Evolutionary conservation across 2,888 invertebrate species (phyloP), one percentile per base, ranked within the genome.

Genomic region (Neoascia interrupta): DNA sequence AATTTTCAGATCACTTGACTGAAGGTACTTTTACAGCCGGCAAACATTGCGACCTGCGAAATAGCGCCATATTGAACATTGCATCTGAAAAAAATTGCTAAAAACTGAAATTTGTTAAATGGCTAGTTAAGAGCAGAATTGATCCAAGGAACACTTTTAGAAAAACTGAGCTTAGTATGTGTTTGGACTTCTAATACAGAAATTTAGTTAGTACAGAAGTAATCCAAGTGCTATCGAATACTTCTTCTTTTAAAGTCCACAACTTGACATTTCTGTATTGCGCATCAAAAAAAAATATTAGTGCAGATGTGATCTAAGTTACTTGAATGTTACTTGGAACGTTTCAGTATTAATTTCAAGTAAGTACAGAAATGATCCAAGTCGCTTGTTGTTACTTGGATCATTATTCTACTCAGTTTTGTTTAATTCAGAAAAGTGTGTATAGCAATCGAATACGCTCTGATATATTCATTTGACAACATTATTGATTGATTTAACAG

Each of bases 171-270:
- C 37, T 37, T 8, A 37, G 37, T 37, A 37, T 37, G 37, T 11
- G 3, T n/a, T n/a, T 37, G 37, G 3, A 37, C 37, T 37, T 37
- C 37, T 37, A 37, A 37, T 15, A 37, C 10, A 37, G 8, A 16
- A 37, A 37, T 37, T 37, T 18, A 37, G 37, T 37, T 37, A 37
- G 16, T 37, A 16, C 37, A 37, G 16, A 37, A 37, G 16, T n/a
- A 19, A 45, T 45, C 43, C 43, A 6, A 45, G 43, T 18, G 43
- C 23, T 45, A 23, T 45, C 23, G 43, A 23, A 45, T 13, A 39
- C 39, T 39, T 43, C 39, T 39, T 18, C 43, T 43, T 23, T 23
- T 6, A 43, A 43, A 43, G 21, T 23, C 13, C 8, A 41, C 41
- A 19, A 19, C 21, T 41, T 19, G 37, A 21, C 19, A 13, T 41